A percentile compares a stretch with the other conserved stretches of the same genome.
Conservation (phyloP, 37 sponge, comb jelly and placozoan species). For the Tethya wilhelma region DNA sequence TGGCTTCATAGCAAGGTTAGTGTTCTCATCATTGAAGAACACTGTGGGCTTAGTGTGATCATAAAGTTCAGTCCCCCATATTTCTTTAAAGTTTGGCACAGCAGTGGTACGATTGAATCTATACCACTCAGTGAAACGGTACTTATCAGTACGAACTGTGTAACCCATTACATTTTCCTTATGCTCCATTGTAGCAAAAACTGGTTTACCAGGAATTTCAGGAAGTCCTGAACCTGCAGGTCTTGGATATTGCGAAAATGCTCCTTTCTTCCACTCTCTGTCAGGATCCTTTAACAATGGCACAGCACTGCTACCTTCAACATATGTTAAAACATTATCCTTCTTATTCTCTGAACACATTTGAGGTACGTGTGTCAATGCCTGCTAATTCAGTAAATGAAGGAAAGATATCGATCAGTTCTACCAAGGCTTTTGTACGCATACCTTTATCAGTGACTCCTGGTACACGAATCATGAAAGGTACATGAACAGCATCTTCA, state of each 20-base stretch:
- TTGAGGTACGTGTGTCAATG: background rate
- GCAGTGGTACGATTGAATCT: constrained; percentile 26
- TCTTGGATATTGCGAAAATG: constrained; percentile 54
- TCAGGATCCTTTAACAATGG: constrained; percentile 48
- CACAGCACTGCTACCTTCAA: constrained; percentile 30
- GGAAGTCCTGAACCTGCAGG: background rate
- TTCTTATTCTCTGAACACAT: constrained; percentile 35
- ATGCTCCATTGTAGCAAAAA: constrained; percentile 15
- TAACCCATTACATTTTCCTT: constrained; percentile 64
- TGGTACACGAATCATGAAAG: constrained; percentile 53
- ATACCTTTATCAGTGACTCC: constrained; percentile 28
- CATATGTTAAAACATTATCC: constrained; percentile 16
- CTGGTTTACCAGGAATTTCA: constrained; percentile 15
- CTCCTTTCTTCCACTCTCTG: constrained; percentile 43
- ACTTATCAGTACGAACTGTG: constrained; percentile 19
- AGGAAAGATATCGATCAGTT: constrained; percentile 55
- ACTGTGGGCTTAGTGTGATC: constrained; percentile 27
- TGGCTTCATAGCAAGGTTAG: constrained; percentile 3
- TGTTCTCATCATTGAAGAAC: constrained; percentile 54
- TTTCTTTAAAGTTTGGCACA: constrained; percentile 13
- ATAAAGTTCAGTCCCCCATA: constrained; percentile 56
- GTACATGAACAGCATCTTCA: constrained; percentile 58
- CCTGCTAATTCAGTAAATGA: constrained; percentile 37
- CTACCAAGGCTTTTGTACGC: constrained; percentile 22
- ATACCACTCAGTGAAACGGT: constrained; percentile 59